Percentiles rank a stretch among this genome's conserved stretches.
Evolutionary conservation across 2,888 invertebrate species (phyloP).

Genomic region (Drosophila quinaria): DNA sequence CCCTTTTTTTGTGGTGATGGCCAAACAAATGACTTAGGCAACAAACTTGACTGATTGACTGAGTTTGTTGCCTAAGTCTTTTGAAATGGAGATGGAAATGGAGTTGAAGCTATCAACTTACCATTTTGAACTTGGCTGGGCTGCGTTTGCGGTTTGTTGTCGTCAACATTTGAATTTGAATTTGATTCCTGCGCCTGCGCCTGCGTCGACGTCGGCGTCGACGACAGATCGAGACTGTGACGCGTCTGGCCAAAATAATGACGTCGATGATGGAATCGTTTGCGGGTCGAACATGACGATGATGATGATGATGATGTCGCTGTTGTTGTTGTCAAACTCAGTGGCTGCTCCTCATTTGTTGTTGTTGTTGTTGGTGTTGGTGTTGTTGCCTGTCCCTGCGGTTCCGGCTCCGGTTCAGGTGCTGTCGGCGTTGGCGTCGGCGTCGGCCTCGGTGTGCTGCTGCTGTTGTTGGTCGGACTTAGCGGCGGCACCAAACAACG

Average conservation of each 20-base stretch:
- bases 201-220: background rate
- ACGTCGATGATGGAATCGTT: slow-evolving; percentile 85
- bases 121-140: slow-evolving; percentile 71
- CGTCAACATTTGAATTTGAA: slow-evolving; percentile 6
- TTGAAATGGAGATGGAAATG: slow-evolving; percentile 4
- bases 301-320: slow-evolving; percentile 33
- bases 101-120: slow-evolving; percentile 49
- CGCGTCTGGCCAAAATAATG: slow-evolving; percentile 81
- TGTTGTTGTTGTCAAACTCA: slow-evolving; percentile 61
- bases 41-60: slow-evolving; percentile 36
- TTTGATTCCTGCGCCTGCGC: slow-evolving; percentile 31
- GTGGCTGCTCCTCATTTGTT: slow-evolving; percentile 58
- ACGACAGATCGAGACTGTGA: slow-evolving; percentile 58
- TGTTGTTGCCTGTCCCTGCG: slow-evolving; percentile 60
- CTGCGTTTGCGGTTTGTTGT: slow-evolving; percentile 38
- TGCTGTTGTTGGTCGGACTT: slow-evolving; percentile 84
- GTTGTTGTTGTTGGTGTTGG: background rate
- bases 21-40: slow-evolving; percentile 52
- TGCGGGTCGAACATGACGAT: slow-evolving; percentile 86
- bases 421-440: slow-evolving; percentile 31
- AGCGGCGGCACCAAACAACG: slow-evolving; percentile 87
- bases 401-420: slow-evolving; percentile 60
- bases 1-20: background rate
- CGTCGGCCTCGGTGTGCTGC: slow-evolving; percentile 34
- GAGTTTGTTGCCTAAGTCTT: slow-evolving; percentile 47